Percentiles rank a stretch among this genome's conserved stretches.
These are phyloP conservation scores for Catalaphyllia jardinei DNA, from an alignment of 64 coral and sea anemone genomes.

Conservation along the genomic window DNA sequence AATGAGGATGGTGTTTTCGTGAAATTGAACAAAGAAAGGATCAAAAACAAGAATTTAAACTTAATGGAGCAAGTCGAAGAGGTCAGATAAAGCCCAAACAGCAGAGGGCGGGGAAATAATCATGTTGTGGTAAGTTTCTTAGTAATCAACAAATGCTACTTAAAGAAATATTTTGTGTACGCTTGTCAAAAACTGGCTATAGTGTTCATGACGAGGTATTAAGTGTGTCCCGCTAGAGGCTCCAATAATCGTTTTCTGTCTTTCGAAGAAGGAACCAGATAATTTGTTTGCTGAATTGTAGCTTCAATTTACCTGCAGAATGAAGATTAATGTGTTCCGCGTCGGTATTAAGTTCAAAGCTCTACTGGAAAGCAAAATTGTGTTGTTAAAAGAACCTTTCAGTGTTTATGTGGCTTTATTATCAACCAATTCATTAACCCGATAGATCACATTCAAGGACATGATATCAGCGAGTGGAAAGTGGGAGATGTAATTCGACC, in stretches of 20 bases:
- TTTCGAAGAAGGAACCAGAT: background rate
- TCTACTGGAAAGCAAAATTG: background rate
- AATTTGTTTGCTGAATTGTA: too few relatives aligned
- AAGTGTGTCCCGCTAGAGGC: too few relatives aligned
- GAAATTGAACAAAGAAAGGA: background rate
- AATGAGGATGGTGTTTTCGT: constrained; percentile 16
- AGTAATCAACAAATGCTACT: too few relatives aligned
- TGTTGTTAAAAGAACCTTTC: background rate
- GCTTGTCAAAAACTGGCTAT: too few relatives aligned
- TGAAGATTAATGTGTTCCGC: background rate
- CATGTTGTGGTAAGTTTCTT: constrained; percentile 17
- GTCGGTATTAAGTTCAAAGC: too few relatives aligned
- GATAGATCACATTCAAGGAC: constrained; percentile 28
- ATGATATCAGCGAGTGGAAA: background rate
- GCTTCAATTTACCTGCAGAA: background rate
- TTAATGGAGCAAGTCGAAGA: constrained; percentile 2
- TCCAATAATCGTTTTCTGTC: background rate
- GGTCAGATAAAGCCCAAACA: background rate
- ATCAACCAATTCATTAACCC: background rate
- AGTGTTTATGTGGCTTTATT: background rate
- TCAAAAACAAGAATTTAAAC: background rate
- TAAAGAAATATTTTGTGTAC: background rate
- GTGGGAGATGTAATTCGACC: background rate
- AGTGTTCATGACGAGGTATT: too few relatives aligned
- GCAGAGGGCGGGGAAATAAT: background rate